These are phyloP conservation scores for Ciconia maguari DNA, from an alignment of 2,113 vertebrate genomes.

Conservation along the genomic window DNA sequence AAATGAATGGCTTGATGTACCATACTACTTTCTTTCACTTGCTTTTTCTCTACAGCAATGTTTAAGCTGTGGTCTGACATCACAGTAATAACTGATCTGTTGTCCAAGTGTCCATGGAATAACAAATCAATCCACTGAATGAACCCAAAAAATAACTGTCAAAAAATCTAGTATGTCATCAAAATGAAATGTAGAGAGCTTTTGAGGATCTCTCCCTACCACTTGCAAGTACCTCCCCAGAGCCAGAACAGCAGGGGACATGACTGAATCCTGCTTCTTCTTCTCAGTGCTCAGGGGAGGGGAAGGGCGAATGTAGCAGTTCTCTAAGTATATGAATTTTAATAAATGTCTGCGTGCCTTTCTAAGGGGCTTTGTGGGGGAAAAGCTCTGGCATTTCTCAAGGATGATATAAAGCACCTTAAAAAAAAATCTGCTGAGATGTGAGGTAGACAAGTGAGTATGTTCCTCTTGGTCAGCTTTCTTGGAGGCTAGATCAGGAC, in stretches of 20 bases:
- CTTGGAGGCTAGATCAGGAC: neutral
- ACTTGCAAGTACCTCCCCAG: neutral
- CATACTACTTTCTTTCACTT: neutral
- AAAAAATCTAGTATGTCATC: neutral
- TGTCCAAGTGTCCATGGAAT: neutral
- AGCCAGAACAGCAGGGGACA: neutral
- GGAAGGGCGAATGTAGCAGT: neutral
- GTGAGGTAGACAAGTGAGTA: neutral
- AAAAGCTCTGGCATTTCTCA: neutral
- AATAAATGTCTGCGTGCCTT: neutral
- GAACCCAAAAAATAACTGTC: neutral
- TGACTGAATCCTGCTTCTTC: neutral
- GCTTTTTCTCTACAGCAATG: neutral
- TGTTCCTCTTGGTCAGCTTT: neutral
- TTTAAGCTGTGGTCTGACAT: neutral
- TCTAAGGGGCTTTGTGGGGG: neutral
- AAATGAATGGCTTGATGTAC: neutral
- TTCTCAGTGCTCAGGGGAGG: neutral
- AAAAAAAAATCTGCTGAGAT: neutral
- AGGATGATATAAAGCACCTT: neutral
- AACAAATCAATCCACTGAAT: neutral
- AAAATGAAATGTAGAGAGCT: neutral
- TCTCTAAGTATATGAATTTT: neutral
- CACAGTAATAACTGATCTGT: neutral
- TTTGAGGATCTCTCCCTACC: neutral